Base-by-base conservation (phyloP, 2,888 invertebrate species). In the Conchocele bisecta region DNA sequence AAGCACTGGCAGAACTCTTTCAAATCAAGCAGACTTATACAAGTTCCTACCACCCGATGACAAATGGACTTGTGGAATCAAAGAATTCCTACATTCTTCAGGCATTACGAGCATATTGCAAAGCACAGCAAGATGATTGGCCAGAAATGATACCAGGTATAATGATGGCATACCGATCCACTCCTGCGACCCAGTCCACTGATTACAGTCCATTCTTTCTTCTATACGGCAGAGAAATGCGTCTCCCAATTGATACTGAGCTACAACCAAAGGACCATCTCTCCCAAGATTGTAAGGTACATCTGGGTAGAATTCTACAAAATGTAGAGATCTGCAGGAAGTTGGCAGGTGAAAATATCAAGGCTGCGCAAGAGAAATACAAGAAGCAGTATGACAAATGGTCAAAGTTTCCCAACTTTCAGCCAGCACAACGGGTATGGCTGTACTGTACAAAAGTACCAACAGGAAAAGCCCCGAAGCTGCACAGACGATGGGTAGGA, bases 121-220 rank as follows among this genome's bases (percentile, higher is more conserved):
- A 72, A 37, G 59, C 51, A 0, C 24, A 64, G 22, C 75, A 80
- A 31, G 57, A 60, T 13, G 51, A 72, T 39, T 81, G 76, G 74
- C 51, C 63, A 33, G 56, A 75, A 33, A 17, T 73, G 4, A 11
- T 78, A 9, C 74, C 79, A 13, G 11, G 37, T 3, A 65, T 81
- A 2, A 56, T 81, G 63, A 77, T 79, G 79, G 68, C 73, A 1
- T 76, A 74, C 26, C 46, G 74, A 9, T 31, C 35, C 9, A 68
- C 75, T 7, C 80, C 75, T 39, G 73, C 68, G 0, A 75, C 67
- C 11, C 59, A 77, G 20, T 77, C 74, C n/a, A 68, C 74, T 17
- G 11, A 64, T 1, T 56, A 35, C 17, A 59, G 53, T 3, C 69
- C 72, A 15, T 75, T 64, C 56, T 59, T 54, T 28, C 24, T 66